phyloP scores from a whole-genome alignment of 2,113 vertebrate genomes.

The Mugil cephalus region DNA sequence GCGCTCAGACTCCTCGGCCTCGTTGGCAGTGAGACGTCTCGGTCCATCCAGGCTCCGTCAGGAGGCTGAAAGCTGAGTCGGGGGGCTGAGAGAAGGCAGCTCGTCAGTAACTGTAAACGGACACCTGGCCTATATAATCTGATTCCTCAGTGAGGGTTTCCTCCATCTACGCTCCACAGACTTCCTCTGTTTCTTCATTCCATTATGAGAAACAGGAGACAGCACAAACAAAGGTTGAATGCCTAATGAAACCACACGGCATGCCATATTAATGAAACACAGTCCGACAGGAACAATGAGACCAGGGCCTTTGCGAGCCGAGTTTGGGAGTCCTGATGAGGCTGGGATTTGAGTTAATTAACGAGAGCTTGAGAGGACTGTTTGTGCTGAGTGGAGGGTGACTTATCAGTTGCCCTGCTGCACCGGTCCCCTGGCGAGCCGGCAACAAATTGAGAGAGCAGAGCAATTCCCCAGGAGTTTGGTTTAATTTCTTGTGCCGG shows the following conservation, averaged over 20 bases:
- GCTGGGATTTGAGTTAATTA: slow-evolving; percentile 58
- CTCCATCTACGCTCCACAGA: background rate
- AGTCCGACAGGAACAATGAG: slow-evolving; percentile 10
- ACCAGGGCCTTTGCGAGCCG: background rate
- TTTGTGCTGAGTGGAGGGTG: slow-evolving; percentile 57
- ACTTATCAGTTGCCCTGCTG: slow-evolving; percentile 58
- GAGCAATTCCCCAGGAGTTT: slow-evolving; percentile 66
- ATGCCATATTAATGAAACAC: slow-evolving; percentile 21
- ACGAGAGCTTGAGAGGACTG: slow-evolving; percentile 41
- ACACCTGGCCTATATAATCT: slow-evolving; percentile 61
- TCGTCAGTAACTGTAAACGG: slow-evolving; percentile 57
- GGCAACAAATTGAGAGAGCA: slow-evolving; percentile 66
- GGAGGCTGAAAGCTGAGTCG: slow-evolving; percentile 26
- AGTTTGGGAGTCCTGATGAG: slow-evolving; percentile 22
- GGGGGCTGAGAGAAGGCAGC: background rate
- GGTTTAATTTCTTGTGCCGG: slow-evolving; percentile 66
- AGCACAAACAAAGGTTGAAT: slow-evolving; percentile 38
- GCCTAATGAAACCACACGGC: slow-evolving; percentile 32
- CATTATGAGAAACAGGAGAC: slow-evolving; percentile 69
- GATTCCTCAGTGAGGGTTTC: slow-evolving; percentile 61
- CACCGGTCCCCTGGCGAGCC: slow-evolving; percentile 42
- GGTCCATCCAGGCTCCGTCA: background rate
- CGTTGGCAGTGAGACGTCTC: background rate
- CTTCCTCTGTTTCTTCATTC: slow-evolving; percentile 48
- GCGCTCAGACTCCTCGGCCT: background rate